Evolutionary conservation across 1,140 invertebrate species (phyloP).

Genomic region (Drosophila varians): DNA sequence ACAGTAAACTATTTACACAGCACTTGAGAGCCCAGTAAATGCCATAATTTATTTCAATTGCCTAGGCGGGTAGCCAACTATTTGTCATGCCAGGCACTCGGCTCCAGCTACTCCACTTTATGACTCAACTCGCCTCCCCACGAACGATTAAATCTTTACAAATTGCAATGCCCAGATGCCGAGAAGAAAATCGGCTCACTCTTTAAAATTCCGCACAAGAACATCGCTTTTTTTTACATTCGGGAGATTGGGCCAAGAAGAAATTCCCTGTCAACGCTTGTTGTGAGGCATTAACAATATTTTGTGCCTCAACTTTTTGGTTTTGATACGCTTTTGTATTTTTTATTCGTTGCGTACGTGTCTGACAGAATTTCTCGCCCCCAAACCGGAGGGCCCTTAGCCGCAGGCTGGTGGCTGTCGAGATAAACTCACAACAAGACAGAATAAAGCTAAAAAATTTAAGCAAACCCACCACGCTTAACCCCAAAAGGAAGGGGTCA

Average conservation of each 20-base stretch:
- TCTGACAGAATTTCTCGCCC: constrained; percentile 30
- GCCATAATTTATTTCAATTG: constrained; percentile 34
- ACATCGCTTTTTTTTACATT: neutral
- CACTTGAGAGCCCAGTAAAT: constrained; percentile 27
- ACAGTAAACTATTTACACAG: constrained; percentile 19
- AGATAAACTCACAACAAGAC: constrained; percentile 30
- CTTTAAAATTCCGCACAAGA: constrained; percentile 66
- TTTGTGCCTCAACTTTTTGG: constrained; percentile 14
- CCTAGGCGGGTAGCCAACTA: constrained; percentile 16
- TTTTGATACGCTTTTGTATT: too few species aligned
- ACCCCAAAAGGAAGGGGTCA: constrained; percentile 46
- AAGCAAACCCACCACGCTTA: constrained; percentile 11
- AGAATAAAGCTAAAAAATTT: constrained; percentile 9
- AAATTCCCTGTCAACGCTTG: constrained; percentile 38
- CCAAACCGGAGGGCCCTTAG: constrained; percentile 7
- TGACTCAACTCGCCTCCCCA: constrained; percentile 24
- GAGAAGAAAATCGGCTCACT: constrained; percentile 40
- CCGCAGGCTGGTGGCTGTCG: constrained; percentile 18
- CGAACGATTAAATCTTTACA: constrained; percentile 49
- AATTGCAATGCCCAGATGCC: constrained; percentile 36
- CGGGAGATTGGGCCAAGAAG: constrained; percentile 36
- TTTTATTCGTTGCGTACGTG: constrained; percentile 29
- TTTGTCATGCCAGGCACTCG: constrained; percentile 43
- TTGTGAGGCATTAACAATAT: constrained; percentile 50
- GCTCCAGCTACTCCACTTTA: constrained; percentile 36